phyloP scores from a whole-genome alignment of 2,888 invertebrate genomes.

The Rhimphoctona megacephalus region DNA sequence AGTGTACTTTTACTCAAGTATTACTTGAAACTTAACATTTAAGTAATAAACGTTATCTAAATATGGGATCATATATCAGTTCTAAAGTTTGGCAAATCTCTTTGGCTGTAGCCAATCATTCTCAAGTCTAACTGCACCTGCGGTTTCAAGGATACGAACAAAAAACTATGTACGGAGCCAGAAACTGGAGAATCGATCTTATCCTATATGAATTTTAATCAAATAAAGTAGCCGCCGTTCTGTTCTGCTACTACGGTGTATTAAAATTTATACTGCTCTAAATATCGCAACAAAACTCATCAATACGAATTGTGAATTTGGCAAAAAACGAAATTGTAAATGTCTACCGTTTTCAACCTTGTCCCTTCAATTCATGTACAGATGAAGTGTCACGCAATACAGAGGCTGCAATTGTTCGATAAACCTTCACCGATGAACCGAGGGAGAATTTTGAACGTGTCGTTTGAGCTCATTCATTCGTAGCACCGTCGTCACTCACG shows the following conservation, averaged over 20 bases:
- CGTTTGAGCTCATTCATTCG: slow-evolving; percentile 54
- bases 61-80: not conserved
- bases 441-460: slow-evolving; percentile 50
- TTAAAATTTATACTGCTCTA: not conserved
- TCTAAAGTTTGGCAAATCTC: not conserved
- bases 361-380: not conserved
- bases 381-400: slow-evolving; percentile 6
- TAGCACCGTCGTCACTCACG: slow-evolving; percentile 36
- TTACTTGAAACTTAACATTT: not conserved
- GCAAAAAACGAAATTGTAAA: not conserved
- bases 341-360: not conserved
- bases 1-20: slow-evolving; percentile 1
- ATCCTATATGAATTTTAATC: not conserved
- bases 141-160: not conserved
- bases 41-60: not conserved
- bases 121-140: not conserved
- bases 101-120: not conserved
- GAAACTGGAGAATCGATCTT: not conserved
- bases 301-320: not conserved
- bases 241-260: not conserved
- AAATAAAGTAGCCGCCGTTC: not conserved
- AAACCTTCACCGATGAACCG: slow-evolving; percentile 39
- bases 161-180: not conserved
- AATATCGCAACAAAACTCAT: not conserved
- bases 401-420: slow-evolving; percentile 50